Base-by-base conservation (phyloP, 2,888 invertebrate species). In the Xanthostigma xanthostigma region DNA sequence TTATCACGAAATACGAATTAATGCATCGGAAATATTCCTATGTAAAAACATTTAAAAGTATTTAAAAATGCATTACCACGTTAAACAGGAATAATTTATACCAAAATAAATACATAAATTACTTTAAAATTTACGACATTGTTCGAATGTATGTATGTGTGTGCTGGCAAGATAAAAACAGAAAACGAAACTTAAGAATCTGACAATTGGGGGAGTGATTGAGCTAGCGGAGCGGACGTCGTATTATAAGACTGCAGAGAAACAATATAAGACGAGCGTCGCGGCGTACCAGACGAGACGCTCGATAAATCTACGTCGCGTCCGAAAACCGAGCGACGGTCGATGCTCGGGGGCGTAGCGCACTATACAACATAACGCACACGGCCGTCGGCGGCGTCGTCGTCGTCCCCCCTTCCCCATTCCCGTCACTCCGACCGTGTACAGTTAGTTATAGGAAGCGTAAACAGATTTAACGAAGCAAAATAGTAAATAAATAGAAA, bases 171-270 rank as follows among this genome's bases (percentile, higher is more conserved):
- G 49, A 49, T 51, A 52, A 52, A 53, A 49, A 53, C 50, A 51
- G 44, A 39, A 45, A 43, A 43, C 35, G 52, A 50, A 53, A 53
- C 53, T 53, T 53, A 54, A 55, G 54, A 53, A 54, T 55, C 49
- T 56, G 56, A 54, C 56, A 54, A 54, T 56, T 54, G 55, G 51
- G 54, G 53, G 53, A 53, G 57, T 57, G 57, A 57, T 57, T 55
- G 56, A 55, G 50, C 54, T 56, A 54, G 55, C 54, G 54, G 51
- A 54, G 46, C 49, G 45, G 46, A 39, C 49, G 49, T 42, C 46
- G 48, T 49, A 49, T 50, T 51, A 51, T 42, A 49, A 40, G 49
- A 53, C 17, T 48, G 50, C 52, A 52, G 52, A 51, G 33, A 34
- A 12, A 9, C 33, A n/a, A 27, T 13, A 14, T 44, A 34, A n/a